Percentiles rank a stretch among this genome's conserved stretches.
phyloP scores from a whole-genome alignment of 2,113 vertebrate genomes.

The Seriola rivoliana region DNA sequence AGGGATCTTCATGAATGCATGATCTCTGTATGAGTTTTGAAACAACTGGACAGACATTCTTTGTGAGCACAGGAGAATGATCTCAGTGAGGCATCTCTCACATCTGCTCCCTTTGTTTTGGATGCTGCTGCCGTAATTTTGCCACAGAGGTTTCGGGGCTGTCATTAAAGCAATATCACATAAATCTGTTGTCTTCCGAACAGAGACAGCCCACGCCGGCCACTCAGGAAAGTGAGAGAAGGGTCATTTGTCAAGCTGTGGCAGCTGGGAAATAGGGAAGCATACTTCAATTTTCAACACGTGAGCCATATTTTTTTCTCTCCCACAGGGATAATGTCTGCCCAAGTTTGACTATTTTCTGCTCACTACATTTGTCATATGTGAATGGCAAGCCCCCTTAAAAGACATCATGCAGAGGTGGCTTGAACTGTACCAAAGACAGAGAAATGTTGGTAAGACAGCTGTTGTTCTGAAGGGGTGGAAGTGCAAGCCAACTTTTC shows the following conservation, averaged over 20 bases:
- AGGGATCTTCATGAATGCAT: neutral
- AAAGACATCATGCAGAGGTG: constrained; percentile 24
- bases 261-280: constrained; percentile 60
- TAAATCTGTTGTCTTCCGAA: constrained; percentile 59
- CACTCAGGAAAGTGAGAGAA: constrained; percentile 54
- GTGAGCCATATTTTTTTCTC: constrained; percentile 39
- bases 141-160: constrained; percentile 23
- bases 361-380: constrained; percentile 21
- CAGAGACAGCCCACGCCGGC: constrained; percentile 45
- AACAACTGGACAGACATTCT: neutral
- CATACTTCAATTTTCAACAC: constrained; percentile 61
- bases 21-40: neutral
- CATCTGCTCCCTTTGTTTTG: constrained; percentile 19
- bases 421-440: neutral
- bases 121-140: constrained; percentile 32
- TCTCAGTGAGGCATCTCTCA: neutral
- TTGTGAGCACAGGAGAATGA: constrained; percentile 8
- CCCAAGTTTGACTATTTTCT: constrained; percentile 41
- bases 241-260: constrained; percentile 66
- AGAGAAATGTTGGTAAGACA: constrained; percentile 39
- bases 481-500: constrained; percentile 34
- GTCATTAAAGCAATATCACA: constrained; percentile 45
- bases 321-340: constrained; percentile 31
- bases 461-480: constrained; percentile 37
- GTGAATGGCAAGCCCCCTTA: constrained; percentile 36